Evolutionary conservation across 1,140 invertebrate species (phyloP).

Genomic region (Drosophila pachea): DNA sequence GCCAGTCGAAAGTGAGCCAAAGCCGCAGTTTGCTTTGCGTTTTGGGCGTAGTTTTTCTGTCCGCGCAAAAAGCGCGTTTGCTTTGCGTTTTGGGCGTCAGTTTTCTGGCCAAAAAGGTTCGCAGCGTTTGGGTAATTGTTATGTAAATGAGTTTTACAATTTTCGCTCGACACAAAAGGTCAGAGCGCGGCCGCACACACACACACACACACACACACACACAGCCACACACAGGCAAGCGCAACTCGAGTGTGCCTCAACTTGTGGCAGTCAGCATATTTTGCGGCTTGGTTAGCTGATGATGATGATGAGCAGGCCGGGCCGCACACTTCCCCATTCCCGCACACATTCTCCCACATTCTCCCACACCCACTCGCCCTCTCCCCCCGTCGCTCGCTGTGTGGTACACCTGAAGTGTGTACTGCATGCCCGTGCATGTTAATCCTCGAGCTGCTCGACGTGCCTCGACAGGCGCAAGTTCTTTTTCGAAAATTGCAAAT

Average conservation of each 20-base stretch:
- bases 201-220: constrained; percentile 6
- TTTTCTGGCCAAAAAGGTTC: constrained; percentile 38
- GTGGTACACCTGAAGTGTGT: constrained; percentile 5
- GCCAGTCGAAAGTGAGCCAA: constrained; percentile 18
- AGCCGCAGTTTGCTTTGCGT: constrained; percentile 12
- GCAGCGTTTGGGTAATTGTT: constrained; percentile 63
- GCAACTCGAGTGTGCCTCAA: background rate
- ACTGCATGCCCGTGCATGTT: constrained; percentile 43
- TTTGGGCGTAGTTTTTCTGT: constrained; percentile 14
- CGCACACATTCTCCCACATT: constrained; percentile 1
- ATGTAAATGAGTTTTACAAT: constrained; percentile 76
- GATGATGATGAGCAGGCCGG: constrained; percentile 15
- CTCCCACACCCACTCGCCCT: background rate
- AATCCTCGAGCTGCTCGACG: constrained; percentile 25
- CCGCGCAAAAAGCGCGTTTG: constrained; percentile 43
- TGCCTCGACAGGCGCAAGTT: constrained; percentile 46
- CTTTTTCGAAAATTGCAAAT: constrained; percentile 77
- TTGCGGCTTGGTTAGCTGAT: constrained; percentile 19
- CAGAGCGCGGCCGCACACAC: constrained; percentile 24
- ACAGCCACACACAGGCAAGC: background rate
- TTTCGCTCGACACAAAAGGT: constrained; percentile 69
- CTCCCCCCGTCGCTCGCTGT: background rate
- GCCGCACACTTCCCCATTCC: constrained; percentile 2
- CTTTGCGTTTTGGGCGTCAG: constrained; percentile 15
- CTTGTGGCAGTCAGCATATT: constrained; percentile 24